phyloP scores from a whole-genome alignment of 2,888 invertebrate genomes.

The Perizoma affinitatum region DNA sequence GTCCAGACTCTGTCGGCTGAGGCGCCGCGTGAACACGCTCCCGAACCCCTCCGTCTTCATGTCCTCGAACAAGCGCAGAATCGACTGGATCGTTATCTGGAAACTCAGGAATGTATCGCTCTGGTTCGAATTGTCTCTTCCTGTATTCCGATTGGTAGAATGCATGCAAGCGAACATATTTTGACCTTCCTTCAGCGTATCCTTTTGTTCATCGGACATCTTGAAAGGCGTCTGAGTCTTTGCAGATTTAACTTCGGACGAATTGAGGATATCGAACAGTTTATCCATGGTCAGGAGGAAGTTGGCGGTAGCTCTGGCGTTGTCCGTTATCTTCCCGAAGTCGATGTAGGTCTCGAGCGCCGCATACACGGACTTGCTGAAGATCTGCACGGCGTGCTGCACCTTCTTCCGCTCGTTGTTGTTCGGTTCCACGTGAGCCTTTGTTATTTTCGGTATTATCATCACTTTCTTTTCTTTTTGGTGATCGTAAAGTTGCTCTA shows the following conservation, averaged over 20 bases:
- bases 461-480: slow-evolving; percentile 37
- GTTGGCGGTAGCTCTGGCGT: slow-evolving; percentile 35
- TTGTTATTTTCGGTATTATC: slow-evolving; percentile 40
- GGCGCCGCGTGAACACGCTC: slow-evolving; percentile 26
- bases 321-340: slow-evolving; percentile 33
- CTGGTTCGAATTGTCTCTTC: slow-evolving; percentile 39
- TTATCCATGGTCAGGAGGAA: slow-evolving; percentile 40
- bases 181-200: slow-evolving; percentile 38
- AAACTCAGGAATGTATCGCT: slow-evolving; percentile 43
- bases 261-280: slow-evolving; percentile 41
- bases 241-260: slow-evolving; percentile 20
- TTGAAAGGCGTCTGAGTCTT: slow-evolving; percentile 37
- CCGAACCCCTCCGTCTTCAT: slow-evolving; percentile 32
- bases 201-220: slow-evolving; percentile 37
- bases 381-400: slow-evolving; percentile 36
- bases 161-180: slow-evolving; percentile 43
- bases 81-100: slow-evolving; percentile 43
- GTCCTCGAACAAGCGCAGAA: slow-evolving; percentile 41
- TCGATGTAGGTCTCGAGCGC: slow-evolving; percentile 38
- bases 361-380: slow-evolving; percentile 41
- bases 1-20: slow-evolving; percentile 24
- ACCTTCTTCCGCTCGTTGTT: slow-evolving; percentile 38
- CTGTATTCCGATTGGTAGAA: slow-evolving; percentile 38
- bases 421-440: slow-evolving; percentile 38
- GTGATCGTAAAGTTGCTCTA: slow-evolving; percentile 33